A percentile compares a stretch with the other conserved stretches of the same genome.
phyloP scores from a whole-genome alignment of 2,797 vertebrate genomes.

The Cynodonichthys magdalenae region DNA sequence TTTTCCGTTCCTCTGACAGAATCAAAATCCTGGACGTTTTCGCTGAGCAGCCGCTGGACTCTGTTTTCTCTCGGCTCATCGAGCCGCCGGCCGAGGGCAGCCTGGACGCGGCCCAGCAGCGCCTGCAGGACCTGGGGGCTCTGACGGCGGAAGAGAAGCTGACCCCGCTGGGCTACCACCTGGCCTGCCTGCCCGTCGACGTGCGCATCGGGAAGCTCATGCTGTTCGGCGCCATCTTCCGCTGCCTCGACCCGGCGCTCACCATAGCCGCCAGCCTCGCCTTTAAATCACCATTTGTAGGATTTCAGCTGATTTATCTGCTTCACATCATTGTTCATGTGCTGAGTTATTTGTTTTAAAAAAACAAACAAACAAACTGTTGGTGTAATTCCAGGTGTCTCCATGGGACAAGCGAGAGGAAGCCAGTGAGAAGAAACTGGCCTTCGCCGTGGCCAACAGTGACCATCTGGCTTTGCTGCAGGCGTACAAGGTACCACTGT shows the following conservation, averaged over 20 bases:
- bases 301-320: conserved; percentile 16
- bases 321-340: no score
- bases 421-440: conserved; percentile 92
- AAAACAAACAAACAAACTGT: no score
- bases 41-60: conserved; percentile 83
- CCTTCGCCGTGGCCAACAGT: conserved; percentile 91
- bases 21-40: conserved; percentile 97
- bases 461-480: conserved; percentile 94
- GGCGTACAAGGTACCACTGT: conserved; percentile 89
- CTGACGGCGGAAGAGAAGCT: conserved; percentile 89
- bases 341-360: not conserved
- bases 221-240: conserved; percentile 97
- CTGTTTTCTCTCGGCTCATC: conserved; percentile 90
- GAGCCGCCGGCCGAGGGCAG: conserved; percentile 88
- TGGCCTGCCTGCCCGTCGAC: conserved; percentile 96
- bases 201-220: conserved; percentile 97
- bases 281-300: conserved; percentile 89
- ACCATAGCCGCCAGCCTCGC: conserved; percentile 97
- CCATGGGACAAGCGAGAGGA: conserved; percentile 97
- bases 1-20: conserved; percentile 68
- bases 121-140: conserved; percentile 92
- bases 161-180: conserved; percentile 95
- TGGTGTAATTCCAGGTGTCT: conserved; percentile 83
- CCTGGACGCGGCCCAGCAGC: conserved; percentile 86
- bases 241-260: conserved; percentile 94